Conservation (phyloP, 2,797 vertebrate species). For the Xyrichtys novacula region DNA sequence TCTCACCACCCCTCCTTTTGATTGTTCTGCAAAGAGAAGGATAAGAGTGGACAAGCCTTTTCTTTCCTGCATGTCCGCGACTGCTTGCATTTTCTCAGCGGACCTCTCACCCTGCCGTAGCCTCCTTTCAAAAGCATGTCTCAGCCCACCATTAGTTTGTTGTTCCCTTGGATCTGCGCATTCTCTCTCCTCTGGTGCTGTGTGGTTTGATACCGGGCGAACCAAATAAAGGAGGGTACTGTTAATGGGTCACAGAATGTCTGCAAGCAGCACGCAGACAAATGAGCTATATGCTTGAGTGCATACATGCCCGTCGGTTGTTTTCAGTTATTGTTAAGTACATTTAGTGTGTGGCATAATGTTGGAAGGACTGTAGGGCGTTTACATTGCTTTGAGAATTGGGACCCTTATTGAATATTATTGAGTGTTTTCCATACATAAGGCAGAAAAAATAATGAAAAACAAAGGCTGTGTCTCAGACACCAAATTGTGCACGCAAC, state of each 20-base stretch:
- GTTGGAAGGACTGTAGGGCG: conserved; percentile 6
- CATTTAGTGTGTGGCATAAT: conserved; percentile 26
- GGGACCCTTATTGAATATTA: not conserved
- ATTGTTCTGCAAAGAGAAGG: conserved; percentile 32
- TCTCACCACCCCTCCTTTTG: conserved; percentile 37
- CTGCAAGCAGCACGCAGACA: conserved; percentile 42
- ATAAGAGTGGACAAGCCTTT: conserved; percentile 23
- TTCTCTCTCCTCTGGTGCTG: conserved; percentile 9
- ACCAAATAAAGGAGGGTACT: conserved; percentile 28
- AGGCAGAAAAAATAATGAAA: conserved; percentile 6
- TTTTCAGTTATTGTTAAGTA: conserved; percentile 50
- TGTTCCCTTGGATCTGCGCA: conserved; percentile 23
- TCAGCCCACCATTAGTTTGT: conserved; percentile 44
- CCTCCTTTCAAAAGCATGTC: conserved; percentile 39
- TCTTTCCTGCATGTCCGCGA: conserved; percentile 30
- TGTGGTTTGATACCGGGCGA: conserved; percentile 34
- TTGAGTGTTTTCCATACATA: not conserved
- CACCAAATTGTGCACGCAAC: not conserved
- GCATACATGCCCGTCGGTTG: conserved; percentile 36
- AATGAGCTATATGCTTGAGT: conserved; percentile 51
- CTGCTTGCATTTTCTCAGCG: conserved; percentile 29
- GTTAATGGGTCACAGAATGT: conserved; percentile 52
- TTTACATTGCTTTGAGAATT: conserved; percentile 6
- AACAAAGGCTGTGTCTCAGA: not conserved
- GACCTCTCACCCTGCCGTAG: conserved; percentile 52